A percentile compares a stretch with the other conserved stretches of the same genome.
Conservation (phyloP, 2,113 vertebrate genomes). For the Cyanistes caeruleus region DNA sequence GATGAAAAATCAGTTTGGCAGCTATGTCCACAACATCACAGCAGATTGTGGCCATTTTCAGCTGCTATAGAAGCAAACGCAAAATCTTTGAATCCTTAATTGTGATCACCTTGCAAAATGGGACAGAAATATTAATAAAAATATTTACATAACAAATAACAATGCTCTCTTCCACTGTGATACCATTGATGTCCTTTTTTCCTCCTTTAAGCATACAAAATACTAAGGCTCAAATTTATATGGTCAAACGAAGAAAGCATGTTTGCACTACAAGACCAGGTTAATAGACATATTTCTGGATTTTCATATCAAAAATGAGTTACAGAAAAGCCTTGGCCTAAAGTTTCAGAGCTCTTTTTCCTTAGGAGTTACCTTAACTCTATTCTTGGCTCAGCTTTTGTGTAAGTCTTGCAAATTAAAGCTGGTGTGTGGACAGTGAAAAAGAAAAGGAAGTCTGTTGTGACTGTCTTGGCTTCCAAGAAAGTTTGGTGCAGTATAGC, state of each 20-base stretch:
- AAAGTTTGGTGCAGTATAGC: background rate
- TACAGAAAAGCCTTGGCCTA: background rate
- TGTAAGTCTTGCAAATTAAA: background rate
- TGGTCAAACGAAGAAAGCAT: background rate
- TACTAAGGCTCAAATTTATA: background rate
- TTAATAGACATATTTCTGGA: background rate
- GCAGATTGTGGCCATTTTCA: background rate
- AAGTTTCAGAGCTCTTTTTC: background rate
- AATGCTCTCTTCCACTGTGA: background rate
- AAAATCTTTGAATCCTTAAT: background rate
- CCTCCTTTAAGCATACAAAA: background rate
- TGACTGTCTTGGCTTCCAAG: background rate
- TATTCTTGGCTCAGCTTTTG: background rate
- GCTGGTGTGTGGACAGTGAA: accelerated
- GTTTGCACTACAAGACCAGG: background rate
- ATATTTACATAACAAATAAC: background rate
- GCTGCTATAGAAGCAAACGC: background rate
- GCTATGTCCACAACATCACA: background rate
- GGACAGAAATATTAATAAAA: background rate
- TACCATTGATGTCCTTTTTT: background rate
- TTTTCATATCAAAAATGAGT: background rate
- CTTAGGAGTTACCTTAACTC: background rate
- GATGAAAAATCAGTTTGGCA: conserved; percentile 14
- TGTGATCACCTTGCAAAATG: background rate
- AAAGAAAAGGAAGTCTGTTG: background rate